Percentiles rank a stretch among this genome's conserved stretches.
phyloP scores from a whole-genome alignment of 2,888 invertebrate genomes.

The Drosophila paranaensis region DNA sequence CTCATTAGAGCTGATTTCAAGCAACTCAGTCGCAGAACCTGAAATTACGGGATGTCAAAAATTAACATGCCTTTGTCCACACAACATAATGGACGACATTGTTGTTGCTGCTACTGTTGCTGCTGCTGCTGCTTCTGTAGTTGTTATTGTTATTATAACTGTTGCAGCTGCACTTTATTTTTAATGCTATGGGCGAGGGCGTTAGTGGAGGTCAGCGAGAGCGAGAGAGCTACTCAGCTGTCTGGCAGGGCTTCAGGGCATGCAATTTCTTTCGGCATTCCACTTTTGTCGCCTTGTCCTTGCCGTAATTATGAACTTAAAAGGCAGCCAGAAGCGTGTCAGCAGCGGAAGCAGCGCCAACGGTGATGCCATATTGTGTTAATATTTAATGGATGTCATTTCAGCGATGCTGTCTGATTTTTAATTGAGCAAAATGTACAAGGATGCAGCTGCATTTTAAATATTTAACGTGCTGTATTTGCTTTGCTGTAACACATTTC shows the following conservation, averaged over 20 bases:
- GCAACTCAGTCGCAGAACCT: conserved; percentile 29
- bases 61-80: conserved; percentile 55
- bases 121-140: neutral
- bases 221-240: conserved; percentile 3
- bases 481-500: conserved; percentile 15
- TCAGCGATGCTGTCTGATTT: conserved; percentile 41
- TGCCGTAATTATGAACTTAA: conserved; percentile 62
- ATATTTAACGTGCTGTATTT: conserved; percentile 20
- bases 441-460: conserved; percentile 23
- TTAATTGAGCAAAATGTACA: conserved; percentile 51
- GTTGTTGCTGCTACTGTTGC: conserved; percentile 18
- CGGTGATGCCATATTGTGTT: conserved; percentile 43
- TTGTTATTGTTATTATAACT: conserved; percentile 15
- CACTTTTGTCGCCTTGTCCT: conserved; percentile 48
- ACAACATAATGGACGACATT: conserved; percentile 32
- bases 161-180: conserved; percentile 56
- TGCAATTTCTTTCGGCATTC: conserved; percentile 46
- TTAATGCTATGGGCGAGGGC: conserved; percentile 42
- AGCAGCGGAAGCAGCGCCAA: conserved; percentile 34
- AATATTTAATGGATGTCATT: conserved; percentile 60
- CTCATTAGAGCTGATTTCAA: conserved; percentile 22
- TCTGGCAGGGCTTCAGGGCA: conserved; percentile 21
- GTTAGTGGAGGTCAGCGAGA: neutral
- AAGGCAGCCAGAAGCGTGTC: conserved; percentile 31
- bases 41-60: conserved; percentile 49